Conservation (phyloP, 53 echinoderm and acorn worm species). For the Echinarachnius parma region DNA sequence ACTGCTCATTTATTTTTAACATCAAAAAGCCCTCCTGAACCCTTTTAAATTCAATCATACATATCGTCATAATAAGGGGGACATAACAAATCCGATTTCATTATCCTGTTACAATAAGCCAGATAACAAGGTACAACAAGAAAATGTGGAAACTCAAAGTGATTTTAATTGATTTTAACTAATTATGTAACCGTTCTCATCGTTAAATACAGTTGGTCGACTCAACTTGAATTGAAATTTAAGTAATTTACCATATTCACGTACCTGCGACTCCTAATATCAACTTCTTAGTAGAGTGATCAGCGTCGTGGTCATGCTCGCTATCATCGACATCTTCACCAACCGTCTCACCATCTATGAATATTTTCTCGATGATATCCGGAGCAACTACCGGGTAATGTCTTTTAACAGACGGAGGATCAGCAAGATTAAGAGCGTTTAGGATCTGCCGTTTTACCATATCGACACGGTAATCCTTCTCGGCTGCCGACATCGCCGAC, state of each 20-base stretch:
- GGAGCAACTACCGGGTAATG: conserved; percentile 2
- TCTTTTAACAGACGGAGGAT: conserved; percentile 6
- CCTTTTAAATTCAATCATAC: too few relatives aligned
- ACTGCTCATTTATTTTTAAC: too few relatives aligned
- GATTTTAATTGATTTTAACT: too few relatives aligned
- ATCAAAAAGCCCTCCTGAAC: too few relatives aligned
- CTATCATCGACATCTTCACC: neutral
- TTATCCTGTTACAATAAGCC: too few relatives aligned
- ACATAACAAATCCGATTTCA: too few relatives aligned
- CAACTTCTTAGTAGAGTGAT: conserved; percentile 4
- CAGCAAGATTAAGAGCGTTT: conserved; percentile 2
- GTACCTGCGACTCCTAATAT: conserved; percentile 33
- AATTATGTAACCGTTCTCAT: too few relatives aligned
- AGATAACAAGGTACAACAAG: too few relatives aligned
- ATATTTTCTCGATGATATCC: conserved; percentile 19
- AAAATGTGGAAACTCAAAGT: too few relatives aligned
- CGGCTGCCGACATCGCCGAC: conserved; percentile 20
- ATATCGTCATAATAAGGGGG: too few relatives aligned
- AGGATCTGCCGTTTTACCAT: conserved; percentile 16
- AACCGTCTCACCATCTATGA: conserved; percentile 19
- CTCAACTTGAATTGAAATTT: neutral
- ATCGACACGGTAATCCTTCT: conserved; percentile 28
- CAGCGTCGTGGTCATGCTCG: neutral
- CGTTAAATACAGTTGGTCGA: too few relatives aligned
- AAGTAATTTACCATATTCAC: neutral